Evolutionary conservation across 2,888 invertebrate genomes (phyloP).

Genomic region (Caenorhabditis parvicauda): DNA sequence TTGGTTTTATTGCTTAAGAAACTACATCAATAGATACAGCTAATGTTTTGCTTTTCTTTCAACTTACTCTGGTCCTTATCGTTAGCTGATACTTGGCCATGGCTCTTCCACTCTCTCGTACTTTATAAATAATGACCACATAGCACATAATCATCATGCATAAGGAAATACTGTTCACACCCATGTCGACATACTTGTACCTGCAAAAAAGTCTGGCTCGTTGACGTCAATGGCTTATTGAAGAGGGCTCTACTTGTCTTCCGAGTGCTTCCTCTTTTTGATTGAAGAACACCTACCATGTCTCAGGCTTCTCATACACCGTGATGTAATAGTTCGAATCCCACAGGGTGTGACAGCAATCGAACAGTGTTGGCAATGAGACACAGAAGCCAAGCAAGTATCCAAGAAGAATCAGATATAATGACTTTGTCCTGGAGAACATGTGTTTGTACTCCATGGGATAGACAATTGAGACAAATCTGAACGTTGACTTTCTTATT

Average conservation of each 20-base stretch:
- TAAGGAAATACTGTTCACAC: conserved; percentile 49
- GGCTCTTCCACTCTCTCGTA: conserved; percentile 52
- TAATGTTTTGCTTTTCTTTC: no score
- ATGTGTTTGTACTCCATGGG: conserved; percentile 58
- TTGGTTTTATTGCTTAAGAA: no score
- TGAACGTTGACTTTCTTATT: no score
- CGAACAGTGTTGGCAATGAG: conserved; percentile 53
- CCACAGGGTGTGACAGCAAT: conserved; percentile 59
- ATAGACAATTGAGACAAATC: conserved; percentile 59
- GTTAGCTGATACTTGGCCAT: conserved; percentile 57
- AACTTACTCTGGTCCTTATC: conserved; percentile 44
- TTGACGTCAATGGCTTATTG: background rate
- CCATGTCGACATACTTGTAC: conserved; percentile 58
- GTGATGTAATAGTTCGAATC: conserved; percentile 48
- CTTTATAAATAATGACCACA: conserved; percentile 57
- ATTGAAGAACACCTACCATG: conserved; percentile 29
- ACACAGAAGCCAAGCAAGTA: conserved; percentile 43
- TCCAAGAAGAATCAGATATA: conserved; percentile 37
- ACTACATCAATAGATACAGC: no score
- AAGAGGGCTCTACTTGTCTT: no score
- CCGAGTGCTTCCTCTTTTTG: no score
- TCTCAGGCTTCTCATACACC: conserved; percentile 43
- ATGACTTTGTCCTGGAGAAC: conserved; percentile 39
- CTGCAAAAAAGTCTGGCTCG: conserved; percentile 17
- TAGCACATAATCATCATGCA: conserved; percentile 57